Evolutionary conservation across 2,113 vertebrate species (phyloP), one percentile per base, ranked within the genome.

Genomic region (Corythornis cristatus): DNA sequence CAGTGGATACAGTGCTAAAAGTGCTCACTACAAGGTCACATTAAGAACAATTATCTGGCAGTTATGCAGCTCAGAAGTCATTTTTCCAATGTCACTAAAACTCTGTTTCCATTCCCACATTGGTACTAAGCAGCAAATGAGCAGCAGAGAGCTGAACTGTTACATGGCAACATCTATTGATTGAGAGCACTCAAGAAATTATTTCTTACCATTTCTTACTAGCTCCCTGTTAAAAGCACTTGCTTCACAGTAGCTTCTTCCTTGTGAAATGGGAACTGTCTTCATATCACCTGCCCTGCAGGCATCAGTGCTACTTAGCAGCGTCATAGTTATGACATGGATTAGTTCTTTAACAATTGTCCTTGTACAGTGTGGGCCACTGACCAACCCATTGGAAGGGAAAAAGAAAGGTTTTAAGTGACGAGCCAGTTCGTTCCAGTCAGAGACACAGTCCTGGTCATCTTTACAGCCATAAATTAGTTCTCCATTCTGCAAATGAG

Each of bases 321-420:
- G 97, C 4, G 98, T 97, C 67, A 97, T 97, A 4, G 98, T 98
- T 88, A 99, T 98, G 45, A 99, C 98, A 3, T 98, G 99, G 83
- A 99, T 98, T 50, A 99, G 98, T 92, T 99, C 99, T 23, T 98
- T 98, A 37, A 99, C 96, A 79, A 99, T 93, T 4, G 97, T 97
- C 94, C 98, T 98, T 72, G 97, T 97, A 88, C 98, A 98, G 85
- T 98, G 97, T 35, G 98, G 98, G 15, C 98, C 96, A 7, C 96
- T 97, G 93, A 98, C 97, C 42, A 98, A 86, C 80, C 98, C 98
- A 3, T 98, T 98, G 84, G 97, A 97, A 5, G 98, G 98, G 58
- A 98, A 98, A 92, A 99, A 99, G 97, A 99, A 99, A 9, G 99
- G 98, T 92, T 99, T 98, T 89, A 99, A 97, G 56, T 99, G 99